phyloP scores from a whole-genome alignment of 2,113 vertebrate genomes.

The Oophaga pumilio region DNA sequence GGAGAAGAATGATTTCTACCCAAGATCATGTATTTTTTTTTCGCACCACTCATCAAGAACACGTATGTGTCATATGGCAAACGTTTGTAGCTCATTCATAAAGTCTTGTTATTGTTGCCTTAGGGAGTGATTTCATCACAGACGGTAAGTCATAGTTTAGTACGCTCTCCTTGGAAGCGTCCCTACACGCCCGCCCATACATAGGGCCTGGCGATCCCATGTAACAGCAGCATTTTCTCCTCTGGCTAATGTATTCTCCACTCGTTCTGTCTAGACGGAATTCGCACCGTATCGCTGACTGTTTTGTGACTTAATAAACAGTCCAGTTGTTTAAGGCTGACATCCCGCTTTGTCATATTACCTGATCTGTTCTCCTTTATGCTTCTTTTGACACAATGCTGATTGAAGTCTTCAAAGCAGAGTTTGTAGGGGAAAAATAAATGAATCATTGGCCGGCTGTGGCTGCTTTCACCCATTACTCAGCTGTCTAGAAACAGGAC shows the following conservation, averaged over 20 bases:
- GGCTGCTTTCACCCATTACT: slow-evolving; percentile 71
- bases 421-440: slow-evolving; percentile 58
- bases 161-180: not conserved
- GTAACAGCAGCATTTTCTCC: slow-evolving; percentile 58
- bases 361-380: slow-evolving; percentile 67
- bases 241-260: slow-evolving; percentile 73
- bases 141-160: slow-evolving; percentile 2
- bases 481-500: slow-evolving; percentile 73
- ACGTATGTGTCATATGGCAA: not conserved
- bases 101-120: slow-evolving; percentile 8
- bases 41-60: not conserved
- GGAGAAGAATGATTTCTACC: not conserved
- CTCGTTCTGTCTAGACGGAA: slow-evolving; percentile 79
- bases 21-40: not conserved
- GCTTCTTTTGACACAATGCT: slow-evolving; percentile 66
- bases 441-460: slow-evolving; percentile 70
- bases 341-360: slow-evolving; percentile 71
- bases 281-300: slow-evolving; percentile 71
- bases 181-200: slow-evolving; percentile 55
- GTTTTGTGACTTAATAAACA: slow-evolving; percentile 72
- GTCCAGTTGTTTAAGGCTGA: slow-evolving; percentile 69
- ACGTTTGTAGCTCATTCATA: not conserved
- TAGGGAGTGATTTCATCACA: not conserved
- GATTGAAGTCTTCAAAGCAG: slow-evolving; percentile 69
- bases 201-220: slow-evolving; percentile 49